phyloP scores from a whole-genome alignment of 1,140 invertebrate genomes.

The Philotrypesis tridentata region DNA sequence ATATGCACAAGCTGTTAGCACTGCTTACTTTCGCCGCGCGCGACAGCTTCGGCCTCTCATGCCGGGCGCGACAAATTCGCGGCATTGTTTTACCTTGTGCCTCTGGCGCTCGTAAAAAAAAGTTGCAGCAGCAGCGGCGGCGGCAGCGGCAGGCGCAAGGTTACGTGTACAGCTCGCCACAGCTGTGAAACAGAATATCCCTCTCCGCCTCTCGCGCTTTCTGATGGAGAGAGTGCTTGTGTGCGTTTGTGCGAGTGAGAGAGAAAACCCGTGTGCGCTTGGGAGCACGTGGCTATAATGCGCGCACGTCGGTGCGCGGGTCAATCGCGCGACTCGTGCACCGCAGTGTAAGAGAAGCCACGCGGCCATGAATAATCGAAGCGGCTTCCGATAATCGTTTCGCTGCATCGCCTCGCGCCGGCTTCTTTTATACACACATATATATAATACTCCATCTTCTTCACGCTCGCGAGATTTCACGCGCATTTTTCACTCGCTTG shows the following conservation, averaged over 20 bases:
- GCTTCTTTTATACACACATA: too few relatives aligned
- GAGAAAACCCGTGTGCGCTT: neutral
- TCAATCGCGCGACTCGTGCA: neutral
- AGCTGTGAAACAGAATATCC: neutral
- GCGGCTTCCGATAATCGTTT: conserved; percentile 17
- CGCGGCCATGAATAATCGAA: conserved; percentile 33
- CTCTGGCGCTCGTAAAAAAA: neutral
- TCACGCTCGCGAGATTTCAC: too few relatives aligned
- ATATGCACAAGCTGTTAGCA: too few relatives aligned
- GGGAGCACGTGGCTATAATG: neutral
- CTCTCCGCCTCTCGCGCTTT: neutral
- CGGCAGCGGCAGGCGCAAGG: conserved; percentile 6
- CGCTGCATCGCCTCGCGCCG: too few relatives aligned
- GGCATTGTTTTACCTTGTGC: conserved; percentile 24
- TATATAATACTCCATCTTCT: too few relatives aligned
- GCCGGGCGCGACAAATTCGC: conserved; percentile 25
- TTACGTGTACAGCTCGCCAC: conserved; percentile 5
- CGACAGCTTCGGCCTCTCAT: neutral
- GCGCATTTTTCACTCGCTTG: too few relatives aligned
- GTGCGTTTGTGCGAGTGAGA: neutral
- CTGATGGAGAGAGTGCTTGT: neutral
- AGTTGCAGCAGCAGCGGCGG: too few relatives aligned
- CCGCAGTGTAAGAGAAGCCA: neutral
- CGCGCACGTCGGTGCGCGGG: neutral
- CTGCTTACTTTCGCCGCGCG: too few relatives aligned